Base-by-base conservation (phyloP, 2,113 vertebrate species). In the Mohoua ochrocephala region DNA sequence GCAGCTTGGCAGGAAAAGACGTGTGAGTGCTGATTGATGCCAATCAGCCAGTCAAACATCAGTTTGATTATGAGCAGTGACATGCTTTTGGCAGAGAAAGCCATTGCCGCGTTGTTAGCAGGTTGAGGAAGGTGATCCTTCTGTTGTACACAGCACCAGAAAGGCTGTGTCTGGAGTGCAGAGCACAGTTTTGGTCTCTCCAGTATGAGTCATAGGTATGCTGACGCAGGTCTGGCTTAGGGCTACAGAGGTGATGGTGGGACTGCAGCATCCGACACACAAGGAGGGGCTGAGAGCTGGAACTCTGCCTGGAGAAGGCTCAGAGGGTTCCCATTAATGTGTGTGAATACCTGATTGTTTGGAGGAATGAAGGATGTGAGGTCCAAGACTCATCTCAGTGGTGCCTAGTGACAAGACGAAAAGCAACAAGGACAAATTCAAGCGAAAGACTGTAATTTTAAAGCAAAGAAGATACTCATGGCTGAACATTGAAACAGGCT, bases 271-370 rank as follows among this genome's bases (percentile, higher is more conserved):
- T 33, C 23, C 4, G 4, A 12, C 4, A 10, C 52, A 26, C 6
- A 45, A 26, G 64, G 27, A 68, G 20, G 5, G 10, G 7, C 28
- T 65, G 41, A 57, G 37, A 67, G 42, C 16, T 77, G 59, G 23
- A 41, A 44, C n/a, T 79, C 0, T 44, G 13, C 23, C 15, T 68
- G 57, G 35, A 81, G 59, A 50, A 68, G 14, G 21, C 31, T 75
- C 0, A 0, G 27, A 22, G 9, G 15, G 10, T 28, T 74, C 41
- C 21, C 4, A 17, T 61, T 30, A 28, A 3, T 64, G 37, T 76
- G 21, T 50, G 11, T 60, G 52, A 74, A 19, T 83, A 35, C 39
- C 10, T 35, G 27, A 39, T 49, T 63, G 44, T 27, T 28, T 44
- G 4, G 9, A 3, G 4, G 3, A 19, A 24, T 23, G n/a, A 42